A percentile compares a stretch with the other conserved stretches of the same genome.
Evolutionary conservation across 2,113 vertebrate genomes (phyloP).

Genomic region (Channa argus): DNA sequence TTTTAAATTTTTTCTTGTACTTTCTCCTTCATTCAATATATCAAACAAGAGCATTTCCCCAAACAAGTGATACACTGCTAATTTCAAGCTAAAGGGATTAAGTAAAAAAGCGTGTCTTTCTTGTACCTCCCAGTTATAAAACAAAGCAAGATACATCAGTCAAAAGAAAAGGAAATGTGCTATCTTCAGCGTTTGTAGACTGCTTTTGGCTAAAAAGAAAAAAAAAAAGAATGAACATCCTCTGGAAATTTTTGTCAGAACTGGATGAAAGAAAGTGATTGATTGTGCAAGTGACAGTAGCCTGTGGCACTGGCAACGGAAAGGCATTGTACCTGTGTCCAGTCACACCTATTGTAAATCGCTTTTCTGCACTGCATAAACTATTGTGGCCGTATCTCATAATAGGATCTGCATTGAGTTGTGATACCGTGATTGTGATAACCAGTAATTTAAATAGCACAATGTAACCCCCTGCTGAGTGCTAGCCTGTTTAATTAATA

Average conservation of each 20-base stretch:
- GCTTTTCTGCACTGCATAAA: constrained; percentile 43
- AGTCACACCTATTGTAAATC: constrained; percentile 46
- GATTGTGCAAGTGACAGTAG: constrained; percentile 56
- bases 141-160: constrained; percentile 63
- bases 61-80: constrained; percentile 59
- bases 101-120: constrained; percentile 57
- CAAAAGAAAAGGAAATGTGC: constrained; percentile 59
- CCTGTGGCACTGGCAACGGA: constrained; percentile 41
- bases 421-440: constrained; percentile 59
- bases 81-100: constrained; percentile 69
- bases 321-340: constrained; percentile 13
- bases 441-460: constrained; percentile 61
- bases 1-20: constrained; percentile 45
- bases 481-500: constrained; percentile 73
- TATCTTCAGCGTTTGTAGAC: constrained; percentile 63
- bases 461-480: constrained; percentile 48
- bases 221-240: constrained; percentile 43
- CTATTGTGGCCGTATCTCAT: constrained; percentile 46
- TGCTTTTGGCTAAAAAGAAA: constrained; percentile 59
- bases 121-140: constrained; percentile 68
- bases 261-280: constrained; percentile 58
- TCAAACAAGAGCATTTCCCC: constrained; percentile 59
- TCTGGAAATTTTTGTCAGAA: constrained; percentile 54
- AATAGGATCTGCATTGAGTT: constrained; percentile 70
- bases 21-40: constrained; percentile 44